These are phyloP conservation scores for Chelidonichthys spinosus DNA, from an alignment of 2,797 vertebrate genomes.

Conservation along the genomic window DNA sequence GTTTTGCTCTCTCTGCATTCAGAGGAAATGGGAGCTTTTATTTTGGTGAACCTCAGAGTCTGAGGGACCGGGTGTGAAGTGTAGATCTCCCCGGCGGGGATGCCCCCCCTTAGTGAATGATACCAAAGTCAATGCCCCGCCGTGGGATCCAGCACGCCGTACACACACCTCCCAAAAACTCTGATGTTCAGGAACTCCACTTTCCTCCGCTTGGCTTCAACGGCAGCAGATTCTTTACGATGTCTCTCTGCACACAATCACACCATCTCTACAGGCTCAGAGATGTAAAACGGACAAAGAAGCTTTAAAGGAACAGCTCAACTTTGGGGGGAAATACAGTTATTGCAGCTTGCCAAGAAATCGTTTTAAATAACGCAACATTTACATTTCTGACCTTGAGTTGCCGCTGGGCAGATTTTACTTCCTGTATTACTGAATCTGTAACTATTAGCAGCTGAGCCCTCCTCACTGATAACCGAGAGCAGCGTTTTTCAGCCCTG, in stretches of 20 bases:
- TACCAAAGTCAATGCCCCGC: constrained; percentile 85
- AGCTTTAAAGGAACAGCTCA: neutral
- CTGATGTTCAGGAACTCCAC: constrained; percentile 39
- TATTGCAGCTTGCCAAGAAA: neutral
- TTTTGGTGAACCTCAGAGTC: constrained; percentile 39
- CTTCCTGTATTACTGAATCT: neutral
- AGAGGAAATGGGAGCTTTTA: constrained; percentile 25
- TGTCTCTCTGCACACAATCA: constrained; percentile 26
- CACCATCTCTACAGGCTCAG: constrained; percentile 7
- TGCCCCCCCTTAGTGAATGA: constrained; percentile 83
- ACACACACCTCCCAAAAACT: constrained; percentile 48
- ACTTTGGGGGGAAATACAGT: neutral
- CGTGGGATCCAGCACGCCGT: constrained; percentile 44
- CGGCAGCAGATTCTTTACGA: neutral
- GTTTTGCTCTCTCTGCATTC: constrained; percentile 26
- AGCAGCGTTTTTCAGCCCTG: neutral
- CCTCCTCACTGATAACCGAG: constrained; percentile 11
- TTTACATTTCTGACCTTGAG: neutral
- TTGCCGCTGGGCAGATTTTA: neutral
- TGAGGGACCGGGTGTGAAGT: constrained; percentile 44
- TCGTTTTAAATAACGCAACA: neutral
- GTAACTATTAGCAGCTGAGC: constrained; percentile 9
- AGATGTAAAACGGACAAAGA: neutral
- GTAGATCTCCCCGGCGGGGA: constrained; percentile 68
- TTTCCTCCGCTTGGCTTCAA: constrained; percentile 18